A percentile compares a stretch with the other conserved stretches of the same genome.
phyloP scores from a whole-genome alignment of 2,113 vertebrate species.

The Ceyx melanurus region DNA sequence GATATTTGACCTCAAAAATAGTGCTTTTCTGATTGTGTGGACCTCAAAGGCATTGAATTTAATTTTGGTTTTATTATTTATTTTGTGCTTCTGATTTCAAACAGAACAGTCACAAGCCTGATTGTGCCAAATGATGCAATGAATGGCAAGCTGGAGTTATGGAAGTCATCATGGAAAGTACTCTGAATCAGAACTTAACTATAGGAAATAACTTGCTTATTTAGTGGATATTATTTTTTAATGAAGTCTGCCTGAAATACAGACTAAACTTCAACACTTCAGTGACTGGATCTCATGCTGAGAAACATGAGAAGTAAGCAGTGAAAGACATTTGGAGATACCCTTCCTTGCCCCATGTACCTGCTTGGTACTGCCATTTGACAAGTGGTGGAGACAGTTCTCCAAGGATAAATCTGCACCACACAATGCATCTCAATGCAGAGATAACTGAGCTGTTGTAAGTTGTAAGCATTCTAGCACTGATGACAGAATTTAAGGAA shows the following conservation, averaged over 20 bases:
- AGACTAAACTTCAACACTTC: not conserved
- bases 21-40: not conserved
- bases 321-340: not conserved
- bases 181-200: not conserved
- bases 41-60: not conserved
- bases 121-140: not conserved
- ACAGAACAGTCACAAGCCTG: not conserved
- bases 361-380: not conserved
- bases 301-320: not conserved
- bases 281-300: not conserved
- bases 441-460: not conserved
- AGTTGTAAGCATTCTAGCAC: not conserved
- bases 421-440: not conserved
- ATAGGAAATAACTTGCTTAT: not conserved
- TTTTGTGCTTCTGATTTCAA: not conserved
- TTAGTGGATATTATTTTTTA: not conserved
- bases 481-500: not conserved
- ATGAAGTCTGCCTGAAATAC: not conserved
- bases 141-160: not conserved
- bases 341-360: not conserved
- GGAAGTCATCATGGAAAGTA: not conserved
- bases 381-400: not conserved
- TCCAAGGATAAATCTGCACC: not conserved
- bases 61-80: not conserved
- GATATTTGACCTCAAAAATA: not conserved